phyloP scores from a whole-genome alignment of 2,888 invertebrate genomes.

The Maniola hyperantus region DNA sequence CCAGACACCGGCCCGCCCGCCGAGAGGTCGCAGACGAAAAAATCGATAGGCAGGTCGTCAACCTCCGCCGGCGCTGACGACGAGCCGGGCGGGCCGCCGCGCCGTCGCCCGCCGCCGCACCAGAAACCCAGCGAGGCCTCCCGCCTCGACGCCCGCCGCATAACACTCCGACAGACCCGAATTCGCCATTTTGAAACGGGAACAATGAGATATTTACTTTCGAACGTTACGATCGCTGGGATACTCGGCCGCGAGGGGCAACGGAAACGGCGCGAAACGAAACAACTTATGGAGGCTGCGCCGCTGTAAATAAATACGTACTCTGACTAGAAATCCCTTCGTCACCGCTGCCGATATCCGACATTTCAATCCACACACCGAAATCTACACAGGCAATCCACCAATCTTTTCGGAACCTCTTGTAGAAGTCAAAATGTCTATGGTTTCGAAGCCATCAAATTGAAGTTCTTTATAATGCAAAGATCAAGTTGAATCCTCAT shows the following conservation, averaged over 20 bases:
- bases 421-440: slow-evolving; percentile 66
- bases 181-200: slow-evolving; percentile 83
- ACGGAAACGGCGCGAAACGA: slow-evolving; percentile 56
- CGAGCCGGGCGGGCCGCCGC: slow-evolving; percentile 65
- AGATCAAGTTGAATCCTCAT: slow-evolving; percentile 16
- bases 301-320: slow-evolving; percentile 81
- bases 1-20: slow-evolving; percentile 68
- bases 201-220: slow-evolving; percentile 82
- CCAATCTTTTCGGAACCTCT: slow-evolving; percentile 75
- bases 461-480: slow-evolving; percentile 50
- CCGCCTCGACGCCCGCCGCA: slow-evolving; percentile 51
- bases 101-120: slow-evolving; percentile 51
- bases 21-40: slow-evolving; percentile 80
- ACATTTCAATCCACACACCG: slow-evolving; percentile 85
- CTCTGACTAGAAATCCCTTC: slow-evolving; percentile 91
- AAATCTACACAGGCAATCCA: slow-evolving; percentile 77
- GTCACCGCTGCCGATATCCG: slow-evolving; percentile 91
- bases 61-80: slow-evolving; percentile 71
- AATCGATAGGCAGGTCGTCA: slow-evolving; percentile 79
- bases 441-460: slow-evolving; percentile 72
- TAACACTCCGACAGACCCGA: slow-evolving; percentile 53
- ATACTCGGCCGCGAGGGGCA: slow-evolving; percentile 55
- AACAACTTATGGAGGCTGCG: slow-evolving; percentile 50
- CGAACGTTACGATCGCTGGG: slow-evolving; percentile 62
- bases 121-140: slow-evolving; percentile 46